Percentiles rank a stretch among this genome's conserved stretches.
Conservation (phyloP, 2,888 invertebrate genomes). For the Brachylomia viminalis region DNA sequence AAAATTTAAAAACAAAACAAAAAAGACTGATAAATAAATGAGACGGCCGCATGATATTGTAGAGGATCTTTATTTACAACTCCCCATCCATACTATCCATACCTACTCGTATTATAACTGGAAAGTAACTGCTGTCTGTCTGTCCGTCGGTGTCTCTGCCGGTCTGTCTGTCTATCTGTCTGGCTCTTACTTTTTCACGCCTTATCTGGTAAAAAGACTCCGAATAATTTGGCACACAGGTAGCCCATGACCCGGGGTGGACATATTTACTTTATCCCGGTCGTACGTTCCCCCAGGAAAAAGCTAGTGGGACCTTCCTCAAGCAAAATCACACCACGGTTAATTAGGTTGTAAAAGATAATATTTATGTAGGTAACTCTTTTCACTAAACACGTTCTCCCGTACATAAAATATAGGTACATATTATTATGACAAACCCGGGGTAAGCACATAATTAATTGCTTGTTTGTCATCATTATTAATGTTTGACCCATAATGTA, state of each 20-base stretch:
- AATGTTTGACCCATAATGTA: constrained; percentile 24
- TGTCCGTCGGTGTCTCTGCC: too few relatives aligned
- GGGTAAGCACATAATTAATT: constrained; percentile 24
- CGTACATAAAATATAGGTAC: not conserved
- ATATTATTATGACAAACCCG: not conserved
- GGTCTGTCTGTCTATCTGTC: too few relatives aligned
- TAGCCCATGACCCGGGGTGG: not conserved
- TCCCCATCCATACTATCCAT: not conserved
- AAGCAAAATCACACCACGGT: not conserved
- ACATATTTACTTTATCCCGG: too few relatives aligned
- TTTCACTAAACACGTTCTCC: not conserved
- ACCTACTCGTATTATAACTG: too few relatives aligned
- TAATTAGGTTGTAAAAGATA: too few relatives aligned
- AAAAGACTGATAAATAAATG: too few relatives aligned
- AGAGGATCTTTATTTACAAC: not conserved
- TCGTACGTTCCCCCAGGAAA: too few relatives aligned
- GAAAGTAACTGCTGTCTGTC: too few relatives aligned
- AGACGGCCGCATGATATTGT: too few relatives aligned
- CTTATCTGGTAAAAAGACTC: not conserved
- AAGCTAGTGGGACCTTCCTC: not conserved
- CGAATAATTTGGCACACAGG: not conserved
- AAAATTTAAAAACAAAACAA: too few relatives aligned
- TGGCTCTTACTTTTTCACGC: too few relatives aligned
- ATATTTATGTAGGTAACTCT: too few relatives aligned
- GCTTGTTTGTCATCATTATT: constrained; percentile 35